These are phyloP conservation scores for Macrocentrus cingulum DNA, from an alignment of 1,140 invertebrate species.

Conservation along the genomic window DNA sequence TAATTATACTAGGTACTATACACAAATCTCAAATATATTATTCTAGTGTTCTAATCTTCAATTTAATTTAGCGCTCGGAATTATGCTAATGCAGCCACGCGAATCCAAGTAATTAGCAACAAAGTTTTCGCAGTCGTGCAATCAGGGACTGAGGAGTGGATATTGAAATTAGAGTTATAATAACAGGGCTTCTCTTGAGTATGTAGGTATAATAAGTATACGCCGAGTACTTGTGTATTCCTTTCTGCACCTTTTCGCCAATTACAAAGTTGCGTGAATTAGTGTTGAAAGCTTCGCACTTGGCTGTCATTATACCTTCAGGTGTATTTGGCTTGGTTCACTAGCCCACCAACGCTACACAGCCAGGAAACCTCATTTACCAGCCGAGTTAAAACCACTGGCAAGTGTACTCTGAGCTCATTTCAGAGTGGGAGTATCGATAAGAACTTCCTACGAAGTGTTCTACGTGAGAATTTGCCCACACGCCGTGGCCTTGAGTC, in stretches of 20 bases:
- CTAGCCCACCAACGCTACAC: too few species aligned
- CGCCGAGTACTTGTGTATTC: background rate
- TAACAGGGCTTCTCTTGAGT: too few species aligned
- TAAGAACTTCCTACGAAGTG: slow-evolving; percentile 2
- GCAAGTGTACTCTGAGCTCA: background rate
- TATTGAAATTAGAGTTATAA: background rate
- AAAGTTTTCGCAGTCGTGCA: slow-evolving; percentile 5
- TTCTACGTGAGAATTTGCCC: background rate
- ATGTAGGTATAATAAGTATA: background rate
- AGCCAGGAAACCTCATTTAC: too few species aligned
- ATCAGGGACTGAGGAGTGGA: background rate
- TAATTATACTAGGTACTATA: too few species aligned
- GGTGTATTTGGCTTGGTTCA: background rate
- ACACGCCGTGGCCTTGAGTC: slow-evolving; percentile 9
- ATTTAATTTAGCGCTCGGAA: background rate
- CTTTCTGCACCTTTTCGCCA: background rate
- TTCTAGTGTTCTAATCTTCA: too few species aligned
- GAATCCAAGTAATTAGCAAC: slow-evolving; percentile 11
- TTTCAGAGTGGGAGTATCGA: slow-evolving; percentile 39
- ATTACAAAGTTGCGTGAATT: slow-evolving; percentile 7
- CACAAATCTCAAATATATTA: too few species aligned
- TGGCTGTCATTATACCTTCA: background rate
- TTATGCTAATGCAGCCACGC: slow-evolving; percentile 3
- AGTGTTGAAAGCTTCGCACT: background rate
- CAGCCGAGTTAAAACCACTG: too few species aligned